Evolutionary conservation across 2,113 vertebrate species (phyloP).

Genomic region (Sphaerodactylus townsendi): DNA sequence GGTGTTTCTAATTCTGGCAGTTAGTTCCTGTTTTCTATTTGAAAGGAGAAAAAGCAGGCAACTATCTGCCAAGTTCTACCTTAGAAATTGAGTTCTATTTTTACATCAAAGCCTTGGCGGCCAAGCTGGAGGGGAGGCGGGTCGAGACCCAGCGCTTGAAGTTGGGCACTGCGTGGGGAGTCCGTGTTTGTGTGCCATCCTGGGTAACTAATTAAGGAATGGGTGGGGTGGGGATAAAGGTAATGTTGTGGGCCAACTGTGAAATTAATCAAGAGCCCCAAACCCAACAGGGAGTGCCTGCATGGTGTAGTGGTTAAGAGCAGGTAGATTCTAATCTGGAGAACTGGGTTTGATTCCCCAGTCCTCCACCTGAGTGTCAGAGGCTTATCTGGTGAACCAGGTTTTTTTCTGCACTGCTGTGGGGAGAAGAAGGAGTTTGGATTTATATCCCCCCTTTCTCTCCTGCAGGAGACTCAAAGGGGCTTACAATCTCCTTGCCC

Average conservation of each 20-base stretch:
- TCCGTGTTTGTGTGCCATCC: accelerated
- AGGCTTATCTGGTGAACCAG: too few species aligned
- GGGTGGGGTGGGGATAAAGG: not conserved
- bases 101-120: not conserved
- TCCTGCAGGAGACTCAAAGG: too few species aligned
- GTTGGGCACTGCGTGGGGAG: not conserved
- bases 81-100: not conserved
- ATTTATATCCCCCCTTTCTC: too few species aligned
- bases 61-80: not conserved
- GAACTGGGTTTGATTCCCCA: too few species aligned
- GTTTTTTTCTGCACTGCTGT: too few species aligned
- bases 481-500: too few species aligned
- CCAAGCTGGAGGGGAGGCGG: not conserved
- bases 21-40: not conserved
- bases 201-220: not conserved
- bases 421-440: too few species aligned
- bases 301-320: too few species aligned
- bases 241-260: not conserved
- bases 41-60: not conserved
- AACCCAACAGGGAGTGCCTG: not conserved
- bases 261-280: not conserved
- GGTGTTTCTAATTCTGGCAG: not conserved
- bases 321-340: too few species aligned
- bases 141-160: not conserved
- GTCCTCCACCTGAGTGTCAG: too few species aligned